phyloP scores from a whole-genome alignment of 2,888 invertebrate genomes.

The Ceratothoa steindachneri region DNA sequence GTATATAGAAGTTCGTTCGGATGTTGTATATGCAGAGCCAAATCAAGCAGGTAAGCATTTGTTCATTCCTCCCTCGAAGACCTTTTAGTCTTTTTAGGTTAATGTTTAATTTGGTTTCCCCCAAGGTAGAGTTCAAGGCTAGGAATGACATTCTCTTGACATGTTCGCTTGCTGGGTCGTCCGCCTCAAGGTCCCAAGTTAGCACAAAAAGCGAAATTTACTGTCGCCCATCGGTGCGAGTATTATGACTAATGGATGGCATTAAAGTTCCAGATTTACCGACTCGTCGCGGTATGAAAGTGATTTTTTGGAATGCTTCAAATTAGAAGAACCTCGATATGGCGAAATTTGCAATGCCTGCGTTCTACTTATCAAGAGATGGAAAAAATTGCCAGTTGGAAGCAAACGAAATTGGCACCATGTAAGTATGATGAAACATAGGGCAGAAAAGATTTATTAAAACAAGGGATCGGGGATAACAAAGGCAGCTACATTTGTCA shows the following conservation, averaged over 20 bases:
- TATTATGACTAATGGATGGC: no score
- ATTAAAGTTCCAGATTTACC: slow-evolving; percentile 78
- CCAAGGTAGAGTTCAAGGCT: no score
- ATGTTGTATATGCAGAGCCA: slow-evolving; percentile 2
- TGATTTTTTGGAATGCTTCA: slow-evolving; percentile 74
- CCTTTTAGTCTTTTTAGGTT: background rate
- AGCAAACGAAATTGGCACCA: slow-evolving; percentile 72
- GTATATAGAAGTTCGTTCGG: background rate
- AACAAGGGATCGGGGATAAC: no score
- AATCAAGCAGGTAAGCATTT: background rate
- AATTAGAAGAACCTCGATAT: slow-evolving; percentile 66
- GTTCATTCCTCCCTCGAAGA: background rate
- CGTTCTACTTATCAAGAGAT: slow-evolving; percentile 74
- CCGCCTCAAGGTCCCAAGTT: background rate
- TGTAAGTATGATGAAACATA: slow-evolving; percentile 58
- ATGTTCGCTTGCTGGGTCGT: no score
- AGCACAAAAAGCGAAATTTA: background rate
- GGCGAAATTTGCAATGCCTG: slow-evolving; percentile 85
- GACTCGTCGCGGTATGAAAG: slow-evolving; percentile 78
- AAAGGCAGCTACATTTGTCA: no score
- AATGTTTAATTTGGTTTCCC: background rate
- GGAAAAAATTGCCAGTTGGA: slow-evolving; percentile 69
- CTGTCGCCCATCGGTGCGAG: no score
- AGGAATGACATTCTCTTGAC: no score
- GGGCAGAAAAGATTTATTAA: no score